phyloP scores from a whole-genome alignment of 2,797 vertebrate genomes.

The Lepilemur ruficaudatus region DNA sequence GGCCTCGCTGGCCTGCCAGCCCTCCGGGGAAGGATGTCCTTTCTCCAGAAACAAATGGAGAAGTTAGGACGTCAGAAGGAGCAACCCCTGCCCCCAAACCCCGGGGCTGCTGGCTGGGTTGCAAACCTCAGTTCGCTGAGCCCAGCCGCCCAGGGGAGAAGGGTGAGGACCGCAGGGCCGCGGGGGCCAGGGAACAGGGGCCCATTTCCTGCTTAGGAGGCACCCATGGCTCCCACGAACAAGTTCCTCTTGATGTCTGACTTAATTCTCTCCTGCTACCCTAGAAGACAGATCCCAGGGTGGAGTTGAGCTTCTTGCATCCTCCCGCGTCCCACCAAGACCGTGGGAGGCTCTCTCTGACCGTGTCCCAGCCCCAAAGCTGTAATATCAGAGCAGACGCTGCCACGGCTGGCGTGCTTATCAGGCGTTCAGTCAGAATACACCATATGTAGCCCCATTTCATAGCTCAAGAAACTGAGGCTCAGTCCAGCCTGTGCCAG shows the following conservation, averaged over 20 bases:
- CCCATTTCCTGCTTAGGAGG: neutral
- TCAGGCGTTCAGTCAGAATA: neutral
- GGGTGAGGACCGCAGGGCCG: too few species aligned
- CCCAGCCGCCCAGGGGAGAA: neutral
- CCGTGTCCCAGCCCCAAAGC: neutral
- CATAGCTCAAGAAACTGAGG: neutral
- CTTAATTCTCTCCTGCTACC: neutral
- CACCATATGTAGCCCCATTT: neutral
- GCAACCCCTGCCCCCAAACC: neutral
- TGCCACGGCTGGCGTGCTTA: neutral
- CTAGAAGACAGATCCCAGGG: neutral
- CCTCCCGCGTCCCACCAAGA: too few species aligned
- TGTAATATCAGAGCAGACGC: neutral
- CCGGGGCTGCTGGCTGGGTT: neutral
- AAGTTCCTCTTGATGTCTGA: neutral
- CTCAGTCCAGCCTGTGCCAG: neutral
- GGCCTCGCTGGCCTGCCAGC: neutral
- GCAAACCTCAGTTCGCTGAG: neutral
- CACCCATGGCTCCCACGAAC: neutral
- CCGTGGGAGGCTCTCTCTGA: neutral
- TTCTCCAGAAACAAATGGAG: neutral
- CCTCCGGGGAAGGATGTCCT: neutral
- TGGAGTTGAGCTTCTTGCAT: too few species aligned
- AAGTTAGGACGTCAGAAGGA: too few species aligned
- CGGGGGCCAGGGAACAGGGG: rapidly evolving